phyloP scores from a whole-genome alignment of 2,113 vertebrate species.

The Aix galericulata region DNA sequence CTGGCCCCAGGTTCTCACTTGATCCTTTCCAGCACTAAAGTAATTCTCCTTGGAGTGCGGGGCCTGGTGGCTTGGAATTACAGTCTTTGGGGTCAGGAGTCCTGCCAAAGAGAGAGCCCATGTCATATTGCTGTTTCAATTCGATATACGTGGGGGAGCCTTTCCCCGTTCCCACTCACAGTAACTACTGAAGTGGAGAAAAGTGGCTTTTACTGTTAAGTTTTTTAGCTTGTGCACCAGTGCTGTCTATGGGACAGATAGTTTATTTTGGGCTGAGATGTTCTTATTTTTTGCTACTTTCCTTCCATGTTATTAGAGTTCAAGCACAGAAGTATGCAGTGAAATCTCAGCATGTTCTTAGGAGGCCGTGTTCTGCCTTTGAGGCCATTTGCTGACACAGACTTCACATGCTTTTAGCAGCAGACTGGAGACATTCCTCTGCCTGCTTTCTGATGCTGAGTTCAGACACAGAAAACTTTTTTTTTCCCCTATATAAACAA shows the following conservation, averaged over 20 bases:
- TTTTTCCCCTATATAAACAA: neutral
- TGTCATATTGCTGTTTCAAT: neutral
- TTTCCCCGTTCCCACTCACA: neutral
- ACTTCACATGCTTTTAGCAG: slow-evolving; percentile 11
- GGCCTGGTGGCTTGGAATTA: neutral
- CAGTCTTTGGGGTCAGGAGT: neutral
- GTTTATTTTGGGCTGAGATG: neutral
- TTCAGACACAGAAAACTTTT: neutral
- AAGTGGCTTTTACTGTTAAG: neutral
- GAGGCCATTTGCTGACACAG: slow-evolving; percentile 46
- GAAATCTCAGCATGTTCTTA: slow-evolving; percentile 64
- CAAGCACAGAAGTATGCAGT: slow-evolving; percentile 34
- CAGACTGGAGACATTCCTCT: slow-evolving; percentile 48
- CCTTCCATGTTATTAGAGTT: slow-evolving; percentile 3
- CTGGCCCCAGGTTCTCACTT: neutral
- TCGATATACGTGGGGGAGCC: neutral
- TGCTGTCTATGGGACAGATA: slow-evolving; percentile 16
- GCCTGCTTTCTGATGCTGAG: neutral
- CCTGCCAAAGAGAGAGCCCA: neutral
- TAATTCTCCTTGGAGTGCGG: neutral
- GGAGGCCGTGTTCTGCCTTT: slow-evolving; percentile 18
- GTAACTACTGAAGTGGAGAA: neutral
- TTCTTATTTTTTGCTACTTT: neutral
- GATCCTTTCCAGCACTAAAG: neutral
- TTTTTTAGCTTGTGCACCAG: neutral